A percentile compares a stretch with the other conserved stretches of the same genome.
These are phyloP conservation scores for Mastomys natalensis DNA, from an alignment of 2,113 vertebrate genomes.

Conservation along the genomic window DNA sequence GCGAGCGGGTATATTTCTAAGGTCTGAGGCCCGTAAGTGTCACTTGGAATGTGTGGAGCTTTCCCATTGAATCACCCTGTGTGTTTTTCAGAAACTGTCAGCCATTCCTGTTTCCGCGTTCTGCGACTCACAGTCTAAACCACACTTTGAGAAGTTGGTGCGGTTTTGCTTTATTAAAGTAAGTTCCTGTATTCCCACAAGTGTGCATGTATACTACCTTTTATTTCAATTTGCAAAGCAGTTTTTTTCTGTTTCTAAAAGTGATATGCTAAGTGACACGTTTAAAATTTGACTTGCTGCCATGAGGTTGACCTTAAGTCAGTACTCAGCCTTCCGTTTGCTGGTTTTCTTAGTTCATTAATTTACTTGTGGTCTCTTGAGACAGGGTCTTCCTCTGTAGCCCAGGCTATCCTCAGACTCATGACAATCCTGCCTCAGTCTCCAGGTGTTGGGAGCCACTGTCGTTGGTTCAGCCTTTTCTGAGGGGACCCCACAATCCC, in stretches of 20 bases:
- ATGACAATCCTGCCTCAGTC: not conserved
- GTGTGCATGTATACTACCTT: constrained; percentile 19
- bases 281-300: not conserved
- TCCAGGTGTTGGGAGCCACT: not conserved
- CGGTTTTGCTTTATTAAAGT: constrained; percentile 99
- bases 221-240: constrained; percentile 21
- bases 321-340: not conserved
- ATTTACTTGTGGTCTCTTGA: no score
- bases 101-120: constrained; percentile 97
- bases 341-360: not conserved
- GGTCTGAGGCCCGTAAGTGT: not conserved
- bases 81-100: constrained; percentile 92
- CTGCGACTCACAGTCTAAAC: constrained; percentile 90
- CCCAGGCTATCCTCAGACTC: not conserved
- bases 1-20: constrained; percentile 49
- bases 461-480: not conserved
- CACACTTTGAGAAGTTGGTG: constrained; percentile 96
- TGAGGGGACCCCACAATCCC: not conserved
- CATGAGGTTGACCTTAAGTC: not conserved
- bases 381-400: not conserved
- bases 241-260: constrained; percentile 22
- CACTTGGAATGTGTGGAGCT: constrained; percentile 9
- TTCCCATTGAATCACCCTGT: constrained; percentile 17
- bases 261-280: not conserved
- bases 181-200: constrained; percentile 74